phyloP scores from a whole-genome alignment of 2,888 invertebrate genomes.

The Morpho helenor region DNA sequence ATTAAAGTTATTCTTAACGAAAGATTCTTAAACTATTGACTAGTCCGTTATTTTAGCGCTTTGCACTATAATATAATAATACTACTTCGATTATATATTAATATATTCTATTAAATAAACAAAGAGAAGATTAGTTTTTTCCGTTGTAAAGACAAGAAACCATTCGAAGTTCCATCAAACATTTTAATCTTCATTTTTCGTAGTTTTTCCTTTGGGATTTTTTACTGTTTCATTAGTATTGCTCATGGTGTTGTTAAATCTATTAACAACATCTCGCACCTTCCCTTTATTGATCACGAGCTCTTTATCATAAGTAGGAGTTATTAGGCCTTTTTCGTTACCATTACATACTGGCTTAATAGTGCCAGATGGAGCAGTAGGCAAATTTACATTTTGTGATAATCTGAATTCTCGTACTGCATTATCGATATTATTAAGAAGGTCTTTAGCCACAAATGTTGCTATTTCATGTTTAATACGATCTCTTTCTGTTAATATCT shows the following conservation, averaged over 20 bases:
- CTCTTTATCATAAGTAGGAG: slow-evolving; percentile 67
- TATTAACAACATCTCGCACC: slow-evolving; percentile 70
- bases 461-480: slow-evolving; percentile 72
- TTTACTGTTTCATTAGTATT: slow-evolving; percentile 25
- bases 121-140: slow-evolving; percentile 7
- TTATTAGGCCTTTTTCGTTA: slow-evolving; percentile 52
- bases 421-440: slow-evolving; percentile 66
- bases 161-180: background rate
- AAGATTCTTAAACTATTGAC: slow-evolving; percentile 22
- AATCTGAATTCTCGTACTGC: slow-evolving; percentile 65
- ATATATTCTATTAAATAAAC: slow-evolving; percentile 12
- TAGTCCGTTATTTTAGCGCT: slow-evolving; percentile 28
- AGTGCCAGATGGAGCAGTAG: slow-evolving; percentile 24
- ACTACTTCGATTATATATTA: slow-evolving; percentile 12
- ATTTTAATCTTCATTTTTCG: slow-evolving; percentile 25
- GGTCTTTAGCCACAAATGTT: slow-evolving; percentile 67
- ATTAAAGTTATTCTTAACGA: slow-evolving; percentile 4
- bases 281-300: slow-evolving; percentile 70
- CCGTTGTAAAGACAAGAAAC: background rate
- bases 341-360: slow-evolving; percentile 47
- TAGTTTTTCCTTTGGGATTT: slow-evolving; percentile 20
- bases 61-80: slow-evolving; percentile 29
- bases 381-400: slow-evolving; percentile 61
- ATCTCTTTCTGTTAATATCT: slow-evolving; percentile 58
- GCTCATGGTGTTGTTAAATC: slow-evolving; percentile 56